Percentiles rank a stretch among this genome's conserved stretches.
Conservation (phyloP, 2,888 invertebrate genomes). For the Brachyopa scutellaris region DNA sequence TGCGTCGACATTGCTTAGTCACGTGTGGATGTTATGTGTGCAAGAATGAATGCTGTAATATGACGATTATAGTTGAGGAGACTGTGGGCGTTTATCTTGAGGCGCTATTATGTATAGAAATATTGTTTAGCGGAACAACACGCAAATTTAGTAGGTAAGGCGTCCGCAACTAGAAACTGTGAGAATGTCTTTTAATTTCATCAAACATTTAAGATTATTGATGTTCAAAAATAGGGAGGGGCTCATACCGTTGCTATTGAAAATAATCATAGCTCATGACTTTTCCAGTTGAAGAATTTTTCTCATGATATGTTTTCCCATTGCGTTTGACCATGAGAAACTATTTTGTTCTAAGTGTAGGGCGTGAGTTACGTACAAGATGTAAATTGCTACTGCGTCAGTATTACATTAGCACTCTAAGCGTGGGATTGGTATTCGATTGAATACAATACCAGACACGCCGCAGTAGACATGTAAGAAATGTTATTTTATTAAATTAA, state of each 20-base stretch:
- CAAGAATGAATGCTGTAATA: too few relatives aligned
- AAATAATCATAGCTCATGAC: not conserved
- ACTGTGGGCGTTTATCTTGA: too few relatives aligned
- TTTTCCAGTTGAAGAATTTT: not conserved
- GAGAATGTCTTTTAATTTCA: not conserved
- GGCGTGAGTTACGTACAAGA: conserved; percentile 3
- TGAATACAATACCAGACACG: not conserved
- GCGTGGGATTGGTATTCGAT: conserved; percentile 43
- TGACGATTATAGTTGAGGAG: too few relatives aligned
- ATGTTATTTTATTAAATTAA: too few relatives aligned
- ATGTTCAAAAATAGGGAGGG: too few relatives aligned
- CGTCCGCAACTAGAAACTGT: too few relatives aligned
- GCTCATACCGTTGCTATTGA: too few relatives aligned
- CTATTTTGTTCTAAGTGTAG: not conserved
- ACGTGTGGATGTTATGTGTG: too few relatives aligned
- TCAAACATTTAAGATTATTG: not conserved
- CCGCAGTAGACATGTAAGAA: not conserved
- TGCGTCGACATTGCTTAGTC: too few relatives aligned
- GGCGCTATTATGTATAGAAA: too few relatives aligned
- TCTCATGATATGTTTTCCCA: conserved; percentile 1
- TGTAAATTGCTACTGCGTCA: conserved; percentile 1
- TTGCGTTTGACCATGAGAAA: conserved; percentile 35
- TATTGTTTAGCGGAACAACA: too few relatives aligned
- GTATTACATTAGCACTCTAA: conserved; percentile 25
- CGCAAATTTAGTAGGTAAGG: too few relatives aligned